These are phyloP conservation scores for Enteromius treurensis DNA, from an alignment of 2,797 vertebrate genomes.

Conservation along the genomic window DNA sequence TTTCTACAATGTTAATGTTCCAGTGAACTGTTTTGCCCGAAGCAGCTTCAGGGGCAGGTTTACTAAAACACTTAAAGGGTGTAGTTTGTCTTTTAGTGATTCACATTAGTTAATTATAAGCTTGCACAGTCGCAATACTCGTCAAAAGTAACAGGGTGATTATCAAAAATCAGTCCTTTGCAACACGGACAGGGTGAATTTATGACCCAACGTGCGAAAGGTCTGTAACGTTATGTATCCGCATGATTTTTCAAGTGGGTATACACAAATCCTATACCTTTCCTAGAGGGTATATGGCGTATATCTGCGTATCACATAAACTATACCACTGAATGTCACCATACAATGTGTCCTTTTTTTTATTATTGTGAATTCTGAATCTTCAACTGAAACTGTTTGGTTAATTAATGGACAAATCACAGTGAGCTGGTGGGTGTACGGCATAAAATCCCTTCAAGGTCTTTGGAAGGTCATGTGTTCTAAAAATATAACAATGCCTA, in stretches of 20 bases:
- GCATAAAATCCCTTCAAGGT: not conserved
- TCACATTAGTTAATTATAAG: too few relatives aligned
- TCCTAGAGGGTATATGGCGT: not conserved
- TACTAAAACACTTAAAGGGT: too few relatives aligned
- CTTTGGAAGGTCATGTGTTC: conserved; percentile 1
- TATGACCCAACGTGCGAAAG: too few relatives aligned
- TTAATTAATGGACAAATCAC: conserved; percentile 2
- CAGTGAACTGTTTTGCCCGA: too few relatives aligned
- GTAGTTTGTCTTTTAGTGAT: too few relatives aligned
- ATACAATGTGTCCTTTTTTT: conserved; percentile 11
- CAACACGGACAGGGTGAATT: too few relatives aligned
- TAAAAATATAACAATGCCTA: conserved; percentile 13
- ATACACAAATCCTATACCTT: not conserved
- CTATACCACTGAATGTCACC: not conserved
- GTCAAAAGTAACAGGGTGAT: too few relatives aligned
- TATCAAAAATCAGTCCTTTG: too few relatives aligned
- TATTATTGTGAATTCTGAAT: conserved; percentile 5
- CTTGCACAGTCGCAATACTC: too few relatives aligned
- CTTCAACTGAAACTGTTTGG: not conserved
- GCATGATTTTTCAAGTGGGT: not conserved
- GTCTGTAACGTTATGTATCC: not conserved
- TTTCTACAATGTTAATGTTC: too few relatives aligned
- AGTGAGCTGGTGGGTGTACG: not conserved
- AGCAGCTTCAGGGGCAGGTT: too few relatives aligned
- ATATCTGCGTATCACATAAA: not conserved